Evolutionary conservation across 2,113 vertebrate species (phyloP), one percentile per base, ranked within the genome.

Genomic region (Odobenus rosmarus): DNA sequence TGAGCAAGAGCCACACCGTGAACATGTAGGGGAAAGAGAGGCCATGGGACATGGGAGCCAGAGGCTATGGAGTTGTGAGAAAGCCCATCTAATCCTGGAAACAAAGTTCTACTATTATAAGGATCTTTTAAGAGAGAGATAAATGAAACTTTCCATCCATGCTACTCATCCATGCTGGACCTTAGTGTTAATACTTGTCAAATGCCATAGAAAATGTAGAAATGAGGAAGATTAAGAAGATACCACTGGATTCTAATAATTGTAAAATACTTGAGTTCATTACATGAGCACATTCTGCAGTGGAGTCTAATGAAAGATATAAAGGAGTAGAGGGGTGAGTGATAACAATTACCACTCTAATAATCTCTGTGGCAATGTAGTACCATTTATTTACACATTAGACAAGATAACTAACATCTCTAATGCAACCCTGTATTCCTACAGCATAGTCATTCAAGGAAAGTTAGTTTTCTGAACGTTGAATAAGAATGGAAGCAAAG

Each of bases 1-100:
- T 6, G n/a, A 33, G 15, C 33, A 76, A n/a, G 16, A 39, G 31
- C 1, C 8, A 0, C 11, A 9, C 11, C 9, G 13, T 2, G 5
- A 86, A 53, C 36, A 23, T 8, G 1, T 11, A 64, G 26, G 55
- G 13, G 8, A 51, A 18, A 21, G 36, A n/a, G 16, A 64, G 12
- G 31, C 19, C 10, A 16, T 1, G 4, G 62, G 42, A 12, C 19
- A 14, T 33, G 2, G 4, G 24, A 18, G 31, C 28, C 71, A 62
- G 19, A 81, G 28, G 16, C 7, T 3, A 4, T 0, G 5, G 21
- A 24, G 13, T 23, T 9, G 18, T 2, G 26, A 81, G 33, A 13
- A 76, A 26, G 9, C 19, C 8, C 4, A 10, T 16, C 49, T 87
- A 24, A 53, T 18, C 61, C 39, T 49, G 31, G 57, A 72, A 53